Percentiles rank a stretch among this genome's conserved stretches.
Conservation (phyloP, 2,888 invertebrate genomes). For the Stenodera caucasica region DNA sequence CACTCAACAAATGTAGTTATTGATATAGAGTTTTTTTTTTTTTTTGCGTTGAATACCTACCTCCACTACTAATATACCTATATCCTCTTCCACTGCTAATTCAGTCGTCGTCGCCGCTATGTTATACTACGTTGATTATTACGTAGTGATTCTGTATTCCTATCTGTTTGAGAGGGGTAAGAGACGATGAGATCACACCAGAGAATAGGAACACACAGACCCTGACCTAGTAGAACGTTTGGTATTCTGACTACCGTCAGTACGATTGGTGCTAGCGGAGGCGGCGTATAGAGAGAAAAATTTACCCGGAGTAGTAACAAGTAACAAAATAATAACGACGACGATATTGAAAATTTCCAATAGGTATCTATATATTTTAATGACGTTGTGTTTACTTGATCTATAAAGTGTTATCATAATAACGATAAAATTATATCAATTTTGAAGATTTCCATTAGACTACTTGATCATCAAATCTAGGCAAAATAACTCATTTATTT, state of each 20-base stretch:
- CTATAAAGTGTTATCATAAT: not conserved
- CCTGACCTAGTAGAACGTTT: slow-evolving; percentile 45
- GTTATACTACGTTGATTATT: not conserved
- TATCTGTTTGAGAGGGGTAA: slow-evolving; percentile 1
- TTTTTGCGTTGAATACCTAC: not conserved
- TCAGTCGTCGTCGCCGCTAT: not conserved
- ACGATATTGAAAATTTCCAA: not conserved
- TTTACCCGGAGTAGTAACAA: not conserved
- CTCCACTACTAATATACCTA: not conserved
- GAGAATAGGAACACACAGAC: slow-evolving; percentile 35
- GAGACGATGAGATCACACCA: slow-evolving; percentile 15
- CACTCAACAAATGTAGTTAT: not conserved
- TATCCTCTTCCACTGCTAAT: not conserved
- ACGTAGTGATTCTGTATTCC: not conserved
- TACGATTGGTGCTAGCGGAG: slow-evolving; percentile 39
- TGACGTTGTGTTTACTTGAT: not conserved
- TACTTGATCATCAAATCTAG: too few species aligned
- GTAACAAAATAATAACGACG: not conserved
- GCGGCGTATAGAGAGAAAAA: slow-evolving; percentile 35
- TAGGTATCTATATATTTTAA: too few species aligned
- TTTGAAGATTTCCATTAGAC: too few species aligned
- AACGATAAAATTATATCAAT: too few species aligned
- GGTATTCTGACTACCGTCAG: slow-evolving; percentile 35
- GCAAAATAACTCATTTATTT: too few species aligned
- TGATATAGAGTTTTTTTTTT: not conserved